Conservation (phyloP, 92 coral and sea anemone species). For the Phenganax marumi region DNA sequence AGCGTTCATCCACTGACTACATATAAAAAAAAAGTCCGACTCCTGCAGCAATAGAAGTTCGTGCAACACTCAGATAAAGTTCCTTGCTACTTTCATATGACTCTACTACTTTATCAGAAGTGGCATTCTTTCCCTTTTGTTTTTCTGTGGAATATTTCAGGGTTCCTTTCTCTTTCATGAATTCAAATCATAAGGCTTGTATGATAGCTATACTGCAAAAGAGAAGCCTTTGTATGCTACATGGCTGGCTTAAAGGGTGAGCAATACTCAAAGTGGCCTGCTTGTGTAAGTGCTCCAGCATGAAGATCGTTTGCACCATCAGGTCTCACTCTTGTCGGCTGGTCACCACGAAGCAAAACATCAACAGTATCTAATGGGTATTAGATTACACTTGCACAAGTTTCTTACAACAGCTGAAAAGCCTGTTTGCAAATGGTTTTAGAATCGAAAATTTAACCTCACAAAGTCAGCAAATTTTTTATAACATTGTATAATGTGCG, state of each 20-base stretch:
- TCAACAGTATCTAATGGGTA: not conserved
- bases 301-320: conserved; percentile 54
- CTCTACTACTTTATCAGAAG: not conserved
- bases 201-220: conserved; percentile 37
- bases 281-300: conserved; percentile 61
- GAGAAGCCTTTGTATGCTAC: conserved; percentile 62
- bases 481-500: no score
- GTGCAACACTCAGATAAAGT: not conserved
- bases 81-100: not conserved
- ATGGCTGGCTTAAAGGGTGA: conserved; percentile 61
- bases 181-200: not conserved
- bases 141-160: not conserved
- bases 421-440: no score
- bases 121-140: not conserved
- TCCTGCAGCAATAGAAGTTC: not conserved
- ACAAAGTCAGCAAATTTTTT: no score
- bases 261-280: conserved; percentile 62
- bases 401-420: no score
- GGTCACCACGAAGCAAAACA: conserved; percentile 9
- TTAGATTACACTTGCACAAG: no score
- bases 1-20: conserved; percentile 7
- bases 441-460: no score
- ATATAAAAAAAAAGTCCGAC: conserved; percentile 10
- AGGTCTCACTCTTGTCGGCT: conserved; percentile 45
- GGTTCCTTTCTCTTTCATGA: not conserved